Conservation (phyloP, 2,888 invertebrate genomes). For the Tiliacea aurago region DNA sequence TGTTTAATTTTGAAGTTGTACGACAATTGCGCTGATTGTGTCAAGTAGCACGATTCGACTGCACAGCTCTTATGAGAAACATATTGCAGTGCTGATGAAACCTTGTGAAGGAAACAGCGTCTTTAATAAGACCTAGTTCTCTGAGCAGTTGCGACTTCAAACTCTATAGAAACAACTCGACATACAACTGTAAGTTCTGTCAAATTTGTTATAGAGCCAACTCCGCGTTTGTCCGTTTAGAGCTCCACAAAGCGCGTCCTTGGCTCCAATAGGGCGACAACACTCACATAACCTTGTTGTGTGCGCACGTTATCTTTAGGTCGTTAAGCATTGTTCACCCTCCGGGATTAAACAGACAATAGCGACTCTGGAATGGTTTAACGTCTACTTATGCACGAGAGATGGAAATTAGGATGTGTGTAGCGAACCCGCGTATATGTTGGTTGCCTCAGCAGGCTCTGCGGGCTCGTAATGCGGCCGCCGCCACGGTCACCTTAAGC, state of each 20-base stretch:
- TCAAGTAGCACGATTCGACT: not conserved
- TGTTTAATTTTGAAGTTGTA: not conserved
- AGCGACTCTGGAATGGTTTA: constrained; percentile 32
- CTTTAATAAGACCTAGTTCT: not conserved
- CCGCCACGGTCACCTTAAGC: constrained; percentile 66
- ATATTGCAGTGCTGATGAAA: not conserved
- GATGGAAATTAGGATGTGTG: constrained; percentile 37
- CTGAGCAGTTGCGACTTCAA: not conserved
- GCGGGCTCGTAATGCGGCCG: constrained; percentile 13
- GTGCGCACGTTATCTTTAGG: constrained; percentile 35
- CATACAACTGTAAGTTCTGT: not conserved
- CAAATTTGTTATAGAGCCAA: not conserved
- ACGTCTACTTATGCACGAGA: constrained; percentile 22
- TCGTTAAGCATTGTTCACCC: constrained; percentile 53
- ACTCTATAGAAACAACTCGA: not conserved
- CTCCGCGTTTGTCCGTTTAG: not conserved
- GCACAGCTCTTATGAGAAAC: not conserved
- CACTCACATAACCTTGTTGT: constrained; percentile 38
- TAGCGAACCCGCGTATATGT: constrained; percentile 5
- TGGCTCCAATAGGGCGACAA: constrained; percentile 26
- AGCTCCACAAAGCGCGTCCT: constrained; percentile 30
- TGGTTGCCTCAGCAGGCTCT: not conserved
- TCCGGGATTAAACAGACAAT: constrained; percentile 43
- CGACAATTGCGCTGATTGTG: not conserved
- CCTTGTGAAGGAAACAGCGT: not conserved